Percentiles rank a stretch among this genome's conserved stretches.
These are phyloP conservation scores for Mythimna albipuncta DNA, from an alignment of 2,888 invertebrate genomes.

Conservation along the genomic window DNA sequence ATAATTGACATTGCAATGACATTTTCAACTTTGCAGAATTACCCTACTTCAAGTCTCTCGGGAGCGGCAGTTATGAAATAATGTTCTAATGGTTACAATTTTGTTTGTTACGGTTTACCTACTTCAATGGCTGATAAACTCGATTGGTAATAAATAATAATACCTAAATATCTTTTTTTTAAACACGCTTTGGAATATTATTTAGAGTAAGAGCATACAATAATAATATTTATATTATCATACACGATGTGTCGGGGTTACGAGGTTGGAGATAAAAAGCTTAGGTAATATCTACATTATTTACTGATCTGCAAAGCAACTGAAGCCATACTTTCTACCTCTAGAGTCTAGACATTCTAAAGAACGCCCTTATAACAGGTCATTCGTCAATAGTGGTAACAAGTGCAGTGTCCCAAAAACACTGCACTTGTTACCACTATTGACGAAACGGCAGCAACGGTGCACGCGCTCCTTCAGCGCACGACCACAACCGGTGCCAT, in stretches of 20 bases:
- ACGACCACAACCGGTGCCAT: no score
- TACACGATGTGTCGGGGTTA: conserved; percentile 4
- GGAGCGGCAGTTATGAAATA: conserved; percentile 6
- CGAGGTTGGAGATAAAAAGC: conserved; percentile 1
- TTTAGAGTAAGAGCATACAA: background rate
- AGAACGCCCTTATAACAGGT: no score
- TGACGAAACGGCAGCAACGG: no score
- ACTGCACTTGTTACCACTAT: no score
- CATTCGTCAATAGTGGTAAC: no score
- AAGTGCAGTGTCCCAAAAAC: no score
- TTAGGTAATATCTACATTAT: no score
- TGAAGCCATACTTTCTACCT: background rate
- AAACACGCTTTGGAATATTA: no score
- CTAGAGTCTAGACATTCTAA: no score
- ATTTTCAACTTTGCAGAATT: conserved; percentile 35
- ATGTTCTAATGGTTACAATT: background rate
- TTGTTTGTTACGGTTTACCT: background rate
- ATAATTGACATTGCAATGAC: conserved; percentile 34
- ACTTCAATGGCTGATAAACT: background rate
- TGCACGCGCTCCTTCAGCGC: no score
- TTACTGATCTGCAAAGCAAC: background rate
- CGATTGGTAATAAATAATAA: background rate
- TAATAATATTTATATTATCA: conserved; percentile 1
- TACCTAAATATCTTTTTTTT: background rate
- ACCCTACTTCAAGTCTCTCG: conserved; percentile 22